Percentiles rank a stretch among this genome's conserved stretches.
These are phyloP conservation scores for Anthophora plumipes DNA, from an alignment of 2,888 invertebrate genomes.

Conservation along the genomic window DNA sequence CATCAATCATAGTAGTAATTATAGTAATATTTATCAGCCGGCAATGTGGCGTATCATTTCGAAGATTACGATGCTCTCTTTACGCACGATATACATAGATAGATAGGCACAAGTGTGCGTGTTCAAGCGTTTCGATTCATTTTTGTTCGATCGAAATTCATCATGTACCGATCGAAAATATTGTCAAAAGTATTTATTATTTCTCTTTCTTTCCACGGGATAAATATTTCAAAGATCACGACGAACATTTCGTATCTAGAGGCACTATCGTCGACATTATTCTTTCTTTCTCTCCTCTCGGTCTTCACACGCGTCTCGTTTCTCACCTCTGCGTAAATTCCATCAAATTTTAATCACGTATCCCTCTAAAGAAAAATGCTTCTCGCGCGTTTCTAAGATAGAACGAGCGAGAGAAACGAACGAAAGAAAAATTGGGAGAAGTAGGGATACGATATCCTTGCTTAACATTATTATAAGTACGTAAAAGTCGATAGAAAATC, in stretches of 20 bases:
- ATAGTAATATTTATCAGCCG: conserved; percentile 50
- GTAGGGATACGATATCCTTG: background rate
- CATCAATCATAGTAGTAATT: conserved; percentile 26
- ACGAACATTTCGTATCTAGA: conserved; percentile 60
- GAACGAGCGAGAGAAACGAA: conserved; percentile 33
- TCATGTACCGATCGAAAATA: conserved; percentile 53
- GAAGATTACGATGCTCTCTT: conserved; percentile 39
- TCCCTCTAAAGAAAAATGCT: background rate
- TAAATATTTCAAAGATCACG: conserved; percentile 57
- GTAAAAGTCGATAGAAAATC: conserved; percentile 24
- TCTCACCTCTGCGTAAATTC: background rate
- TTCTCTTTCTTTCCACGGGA: conserved; percentile 30
- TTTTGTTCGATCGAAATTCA: conserved; percentile 31
- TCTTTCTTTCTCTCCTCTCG: conserved; percentile 3
- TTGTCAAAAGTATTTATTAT: conserved; percentile 55
- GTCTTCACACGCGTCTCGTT: conserved; percentile 25
- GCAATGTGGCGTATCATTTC: conserved; percentile 51
- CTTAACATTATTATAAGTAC: background rate
- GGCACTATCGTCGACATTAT: conserved; percentile 63
- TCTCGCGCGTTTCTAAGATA: background rate
- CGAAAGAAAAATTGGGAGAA: background rate
- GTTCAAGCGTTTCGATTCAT: conserved; percentile 48
- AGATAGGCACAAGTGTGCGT: conserved; percentile 41
- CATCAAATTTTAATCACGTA: background rate
- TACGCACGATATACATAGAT: conserved; percentile 28